Evolutionary conservation across 1,140 invertebrate species (phyloP), one percentile per base, ranked within the genome.

Genomic region (Pectinophora gossypiella): DNA sequence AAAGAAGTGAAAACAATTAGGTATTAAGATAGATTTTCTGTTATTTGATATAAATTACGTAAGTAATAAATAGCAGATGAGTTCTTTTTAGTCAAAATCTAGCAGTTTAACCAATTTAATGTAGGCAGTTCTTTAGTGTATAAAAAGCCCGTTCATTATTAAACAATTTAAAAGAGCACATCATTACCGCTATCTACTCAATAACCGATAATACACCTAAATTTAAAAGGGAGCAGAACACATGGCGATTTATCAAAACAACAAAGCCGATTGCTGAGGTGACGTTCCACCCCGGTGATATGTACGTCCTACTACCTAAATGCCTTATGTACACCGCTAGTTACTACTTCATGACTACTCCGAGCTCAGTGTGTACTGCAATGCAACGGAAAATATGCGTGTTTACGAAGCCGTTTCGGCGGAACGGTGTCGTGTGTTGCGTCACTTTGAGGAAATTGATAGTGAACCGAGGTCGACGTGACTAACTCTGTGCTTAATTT

Each of bases 311-410:
- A 86, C 73, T 86, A 86, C 83, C 83, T 86, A 86, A 86, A 86
- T 86, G 83, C 83, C 83, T 86, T 86, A 86, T 86, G 83, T 86
- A 86, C 79, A 83, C 83, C 68, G 80, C 81, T 85, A 86, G 83
- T 87, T 78, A 86, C 83, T 86, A 84, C 83, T 86, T 85, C 83
- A 86, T 86, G 83, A 86, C 81, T 85, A 85, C 81, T 86, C 81
- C 69, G 83, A 85, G 83, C 83, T 86, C 83, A 86, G 83, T 86
- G 81, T 85, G 83, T 86, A 86, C 81, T 86, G 83, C 80, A 86
- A 77, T 86, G 83, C 83, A 86, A 86, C 83, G 81, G 83, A 86
- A 86, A 86, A 86, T 86, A 86, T 86, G 83, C 83, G 83, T 86
- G 81, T 86, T 86, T 84, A 85, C 79, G 79, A 85, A 86, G 81